A percentile compares a stretch with the other conserved stretches of the same genome.
These are phyloP conservation scores for Ferrisia virgata DNA, from an alignment of 2,888 invertebrate species.

Conservation along the genomic window DNA sequence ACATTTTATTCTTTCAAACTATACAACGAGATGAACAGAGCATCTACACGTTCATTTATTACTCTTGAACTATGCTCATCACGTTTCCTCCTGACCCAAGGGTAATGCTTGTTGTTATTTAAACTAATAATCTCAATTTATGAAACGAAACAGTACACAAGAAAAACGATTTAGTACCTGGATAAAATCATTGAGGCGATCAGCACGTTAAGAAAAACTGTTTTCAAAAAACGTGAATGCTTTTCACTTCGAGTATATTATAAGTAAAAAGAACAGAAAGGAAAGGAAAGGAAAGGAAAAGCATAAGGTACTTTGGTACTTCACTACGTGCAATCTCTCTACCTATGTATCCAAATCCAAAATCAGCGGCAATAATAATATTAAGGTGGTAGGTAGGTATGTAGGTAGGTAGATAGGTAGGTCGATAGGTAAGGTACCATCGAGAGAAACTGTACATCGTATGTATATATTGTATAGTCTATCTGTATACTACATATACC, in stretches of 20 bases:
- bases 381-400: not conserved
- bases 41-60: not conserved
- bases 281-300: not conserved
- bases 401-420: too few relatives aligned
- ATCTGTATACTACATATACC: not conserved
- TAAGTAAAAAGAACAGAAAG: not conserved
- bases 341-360: not conserved
- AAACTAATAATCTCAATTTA: not conserved
- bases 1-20: not conserved
- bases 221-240: not conserved
- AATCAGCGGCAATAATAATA: conserved; percentile 19
- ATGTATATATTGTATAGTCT: too few relatives aligned
- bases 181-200: not conserved
- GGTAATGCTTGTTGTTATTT: not conserved
- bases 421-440: not conserved
- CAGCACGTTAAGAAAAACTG: not conserved
- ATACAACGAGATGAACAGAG: not conserved
- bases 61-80: not conserved
- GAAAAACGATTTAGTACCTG: not conserved
- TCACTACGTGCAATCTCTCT: too few relatives aligned
- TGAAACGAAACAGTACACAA: not conserved
- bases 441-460: not conserved
- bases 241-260: not conserved
- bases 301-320: not conserved
- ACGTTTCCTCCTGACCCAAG: not conserved